phyloP scores from a whole-genome alignment of 2,888 invertebrate genomes.

The Blera fallax region DNA sequence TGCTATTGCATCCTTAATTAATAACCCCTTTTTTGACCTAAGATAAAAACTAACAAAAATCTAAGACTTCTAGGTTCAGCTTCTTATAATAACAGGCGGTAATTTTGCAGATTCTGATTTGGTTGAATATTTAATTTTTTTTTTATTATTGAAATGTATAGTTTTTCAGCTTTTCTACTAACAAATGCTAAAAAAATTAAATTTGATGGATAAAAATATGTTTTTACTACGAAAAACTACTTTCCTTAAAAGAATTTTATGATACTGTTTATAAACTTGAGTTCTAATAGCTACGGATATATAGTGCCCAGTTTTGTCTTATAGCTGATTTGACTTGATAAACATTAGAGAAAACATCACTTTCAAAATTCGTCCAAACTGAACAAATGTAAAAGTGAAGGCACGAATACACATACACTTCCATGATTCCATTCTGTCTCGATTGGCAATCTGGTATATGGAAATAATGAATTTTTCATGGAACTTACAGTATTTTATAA shows the following conservation, averaged over 20 bases:
- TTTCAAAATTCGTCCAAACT: conserved; percentile 9
- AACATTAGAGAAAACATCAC: conserved; percentile 1
- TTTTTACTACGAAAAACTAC: background rate
- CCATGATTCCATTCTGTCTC: conserved; percentile 34
- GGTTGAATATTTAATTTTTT: too few species aligned
- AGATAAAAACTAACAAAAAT: too few species aligned
- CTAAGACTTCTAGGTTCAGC: too few species aligned
- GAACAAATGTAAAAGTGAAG: conserved; percentile 13
- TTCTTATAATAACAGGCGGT: too few species aligned
- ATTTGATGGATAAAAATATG: conserved; percentile 4
- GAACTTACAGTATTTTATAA: conserved; percentile 59
- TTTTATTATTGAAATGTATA: too few species aligned
- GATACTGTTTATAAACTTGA: conserved; percentile 6
- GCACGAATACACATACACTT: conserved; percentile 20
- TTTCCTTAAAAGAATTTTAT: background rate
- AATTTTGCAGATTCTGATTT: too few species aligned
- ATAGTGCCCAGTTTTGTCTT: background rate
- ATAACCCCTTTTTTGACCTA: too few species aligned
- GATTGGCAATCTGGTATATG: conserved; percentile 38
- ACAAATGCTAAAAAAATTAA: too few species aligned
- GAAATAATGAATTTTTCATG: conserved; percentile 56
- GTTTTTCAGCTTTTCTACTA: background rate
- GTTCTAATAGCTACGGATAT: background rate
- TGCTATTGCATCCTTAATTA: too few species aligned
- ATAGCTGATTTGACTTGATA: conserved; percentile 3